Base-by-base conservation (phyloP, 2,113 vertebrate species). In the Rhegmatorhina hoffmannsi region DNA sequence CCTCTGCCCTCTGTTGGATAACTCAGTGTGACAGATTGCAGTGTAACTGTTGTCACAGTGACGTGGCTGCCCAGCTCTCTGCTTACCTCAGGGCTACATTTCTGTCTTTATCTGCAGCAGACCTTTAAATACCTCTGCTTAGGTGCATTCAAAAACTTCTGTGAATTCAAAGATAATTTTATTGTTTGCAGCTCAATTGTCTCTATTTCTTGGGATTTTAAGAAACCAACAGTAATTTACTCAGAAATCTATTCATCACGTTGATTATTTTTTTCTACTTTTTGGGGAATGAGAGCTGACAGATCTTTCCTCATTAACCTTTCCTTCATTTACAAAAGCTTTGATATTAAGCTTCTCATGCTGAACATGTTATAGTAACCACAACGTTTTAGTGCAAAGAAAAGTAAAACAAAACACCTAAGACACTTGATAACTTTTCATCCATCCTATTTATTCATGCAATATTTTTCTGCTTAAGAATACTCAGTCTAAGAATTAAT, bases 231-330 rank as follows among this genome's bases (percentile, higher is more conserved):
- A 53, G 19, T 79, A 76, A 55, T 67, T 63, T 81, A 78, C 64
- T 84, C 64, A 13, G 29, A 74, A 94, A 95, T 87, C 40, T 55
- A 26, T 62, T 89, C 46, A 77, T 34, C 8, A 66, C 36, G 16
- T 52, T 84, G 20, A 55, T 66, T 24, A 4, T 72, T 79, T 87
- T 40, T 49, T 52, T 8, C 11, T 84, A 4, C 15, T 40, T 85
- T 87, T 73, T 7, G 18, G 17, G 31, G 52, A 94, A 76, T 40
- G 90, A 85, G 56, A 89, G 29, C 38, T 76, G 17, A 36, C 4
- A 73, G 46, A n/a, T 67, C 55, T 90, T 95, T 83, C 38, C 38
- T 85, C 14, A 34, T 69, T 76, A 92, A 77, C 26, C 24, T 67
- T 72, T 72, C 53, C 17, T 11, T 47, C 12, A 19, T 66, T 81